Percentiles rank a stretch among this genome's conserved stretches.
Evolutionary conservation across 2,113 vertebrate species (phyloP).

Genomic region (Pseudolaguvia tuberculata): DNA sequence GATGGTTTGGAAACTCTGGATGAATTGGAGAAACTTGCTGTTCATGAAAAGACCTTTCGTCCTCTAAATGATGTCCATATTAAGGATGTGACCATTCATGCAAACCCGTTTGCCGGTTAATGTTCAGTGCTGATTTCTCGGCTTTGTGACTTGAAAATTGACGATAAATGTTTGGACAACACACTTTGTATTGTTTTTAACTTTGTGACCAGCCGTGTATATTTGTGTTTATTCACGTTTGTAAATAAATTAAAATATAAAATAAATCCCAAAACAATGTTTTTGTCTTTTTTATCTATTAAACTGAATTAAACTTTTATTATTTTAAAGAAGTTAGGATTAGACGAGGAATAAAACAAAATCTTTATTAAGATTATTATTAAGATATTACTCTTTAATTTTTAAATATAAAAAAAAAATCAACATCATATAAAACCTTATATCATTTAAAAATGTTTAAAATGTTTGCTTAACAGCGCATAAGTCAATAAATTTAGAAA

Average conservation of each 20-base stretch:
- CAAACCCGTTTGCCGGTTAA: conserved; percentile 90
- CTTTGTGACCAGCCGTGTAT: neutral
- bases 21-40: conserved; percentile 91
- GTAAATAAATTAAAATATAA: neutral
- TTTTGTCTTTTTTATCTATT: too few species aligned
- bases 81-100: conserved; percentile 90
- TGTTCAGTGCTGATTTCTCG: neutral
- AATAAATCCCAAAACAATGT: too few species aligned
- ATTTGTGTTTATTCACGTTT: neutral
- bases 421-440: too few species aligned
- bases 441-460: too few species aligned
- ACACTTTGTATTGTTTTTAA: neutral
- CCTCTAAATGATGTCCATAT: conserved; percentile 87
- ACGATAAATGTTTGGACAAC: conserved; percentile 6
- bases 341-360: too few species aligned
- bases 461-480: too few species aligned
- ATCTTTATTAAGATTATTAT: too few species aligned
- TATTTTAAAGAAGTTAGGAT: too few species aligned
- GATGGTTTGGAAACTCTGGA: conserved; percentile 94
- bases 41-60: conserved; percentile 93
- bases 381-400: too few species aligned
- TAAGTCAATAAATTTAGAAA: too few species aligned
- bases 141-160: neutral
- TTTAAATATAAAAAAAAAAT: too few species aligned
- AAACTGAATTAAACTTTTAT: too few species aligned